Evolutionary conservation across 2,113 vertebrate genomes (phyloP).

Genomic region (Isichthys henryi): DNA sequence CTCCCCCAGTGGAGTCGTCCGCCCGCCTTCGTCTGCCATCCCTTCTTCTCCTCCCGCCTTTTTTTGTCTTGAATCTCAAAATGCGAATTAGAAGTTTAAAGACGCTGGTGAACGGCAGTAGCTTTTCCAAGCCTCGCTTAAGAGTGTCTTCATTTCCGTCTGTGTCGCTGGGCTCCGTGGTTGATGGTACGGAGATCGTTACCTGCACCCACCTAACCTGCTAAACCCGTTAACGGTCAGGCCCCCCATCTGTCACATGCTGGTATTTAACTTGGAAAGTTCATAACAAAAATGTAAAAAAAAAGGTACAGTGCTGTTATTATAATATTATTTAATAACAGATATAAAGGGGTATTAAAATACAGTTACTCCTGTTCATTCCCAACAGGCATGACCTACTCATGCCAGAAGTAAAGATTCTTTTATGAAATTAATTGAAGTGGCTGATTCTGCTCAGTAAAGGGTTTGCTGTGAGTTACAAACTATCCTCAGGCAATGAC

Average conservation of each 20-base stretch:
- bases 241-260: neutral
- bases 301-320: neutral
- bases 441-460: neutral
- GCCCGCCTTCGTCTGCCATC: neutral
- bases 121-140: neutral
- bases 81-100: neutral
- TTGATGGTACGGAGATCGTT: neutral
- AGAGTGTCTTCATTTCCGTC: neutral
- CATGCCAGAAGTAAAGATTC: neutral
- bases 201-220: neutral
- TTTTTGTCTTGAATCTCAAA: neutral
- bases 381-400: neutral
- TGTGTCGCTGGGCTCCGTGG: neutral
- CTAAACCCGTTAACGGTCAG: neutral
- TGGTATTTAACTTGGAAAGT: neutral
- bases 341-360: neutral
- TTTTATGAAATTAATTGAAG: slow-evolving; percentile 1
- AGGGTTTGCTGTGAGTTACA: neutral
- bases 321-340: slow-evolving; percentile 4
- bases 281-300: neutral
- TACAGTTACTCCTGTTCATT: neutral
- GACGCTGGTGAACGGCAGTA: neutral
- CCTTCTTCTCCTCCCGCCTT: neutral
- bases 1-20: neutral
- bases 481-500: neutral